Conservation (phyloP, 2,113 vertebrate genomes). For the Erythrocercus mccallii region DNA sequence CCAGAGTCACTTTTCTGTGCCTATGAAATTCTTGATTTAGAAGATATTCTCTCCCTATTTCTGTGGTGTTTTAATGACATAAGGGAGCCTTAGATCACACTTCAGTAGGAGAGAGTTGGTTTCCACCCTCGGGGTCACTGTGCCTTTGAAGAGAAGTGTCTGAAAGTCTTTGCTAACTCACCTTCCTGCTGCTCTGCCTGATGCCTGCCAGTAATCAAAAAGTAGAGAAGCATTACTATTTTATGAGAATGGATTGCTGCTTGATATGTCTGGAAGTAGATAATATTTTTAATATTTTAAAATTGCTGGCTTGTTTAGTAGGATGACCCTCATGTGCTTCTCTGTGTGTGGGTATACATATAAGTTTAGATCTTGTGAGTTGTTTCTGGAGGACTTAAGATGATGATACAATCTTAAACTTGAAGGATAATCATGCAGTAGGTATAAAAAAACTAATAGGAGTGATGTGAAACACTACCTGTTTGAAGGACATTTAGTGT, state of each 20-base stretch:
- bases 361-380: not conserved
- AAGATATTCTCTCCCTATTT: not conserved
- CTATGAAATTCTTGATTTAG: not conserved
- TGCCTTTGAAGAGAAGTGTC: slow-evolving; percentile 16
- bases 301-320: not conserved
- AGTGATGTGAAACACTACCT: not conserved
- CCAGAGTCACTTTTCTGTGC: not conserved
- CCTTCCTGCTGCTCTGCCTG: slow-evolving; percentile 6
- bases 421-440: not conserved
- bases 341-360: accelerated
- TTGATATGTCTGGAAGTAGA: not conserved
- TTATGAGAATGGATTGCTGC: slow-evolving; percentile 32
- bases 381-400: not conserved
- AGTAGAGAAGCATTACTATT: slow-evolving; percentile 34
- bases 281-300: slow-evolving; percentile 27
- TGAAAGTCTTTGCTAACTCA: slow-evolving; percentile 27
- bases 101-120: not conserved
- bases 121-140: not conserved
- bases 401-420: not conserved
- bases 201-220: slow-evolving; percentile 27
- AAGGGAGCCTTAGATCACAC: not conserved
- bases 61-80: not conserved
- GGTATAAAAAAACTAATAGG: not conserved
- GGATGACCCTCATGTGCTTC: not conserved
- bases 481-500: not conserved